Percentiles rank a stretch among this genome's conserved stretches.
Conservation (phyloP, 2,113 vertebrate genomes). For the Silurus asotus region DNA sequence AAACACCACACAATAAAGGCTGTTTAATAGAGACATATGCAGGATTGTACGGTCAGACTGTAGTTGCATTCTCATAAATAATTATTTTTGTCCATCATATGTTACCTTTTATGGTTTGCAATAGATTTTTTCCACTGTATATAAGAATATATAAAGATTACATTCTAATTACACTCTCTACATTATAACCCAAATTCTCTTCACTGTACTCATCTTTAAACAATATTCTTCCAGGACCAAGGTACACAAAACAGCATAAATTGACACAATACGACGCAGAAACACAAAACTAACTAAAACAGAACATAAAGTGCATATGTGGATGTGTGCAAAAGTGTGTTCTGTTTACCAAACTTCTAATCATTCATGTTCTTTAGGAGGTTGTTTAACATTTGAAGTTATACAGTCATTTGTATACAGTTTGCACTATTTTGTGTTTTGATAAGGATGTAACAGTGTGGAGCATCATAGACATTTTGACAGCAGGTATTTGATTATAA, state of each 20-base stretch:
- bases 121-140: background rate
- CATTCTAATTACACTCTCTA: too few species aligned
- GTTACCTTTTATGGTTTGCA: background rate
- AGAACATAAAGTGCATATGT: too few species aligned
- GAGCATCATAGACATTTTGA: background rate
- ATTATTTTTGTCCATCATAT: background rate
- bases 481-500: background rate
- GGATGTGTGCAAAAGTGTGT: too few species aligned
- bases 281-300: background rate
- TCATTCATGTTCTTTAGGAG: background rate
- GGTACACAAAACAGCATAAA: too few species aligned
- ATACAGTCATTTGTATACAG: background rate
- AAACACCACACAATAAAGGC: background rate
- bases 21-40: background rate
- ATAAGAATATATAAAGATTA: too few species aligned
- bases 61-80: background rate
- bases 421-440: background rate
- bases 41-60: background rate
- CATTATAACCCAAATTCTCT: too few species aligned
- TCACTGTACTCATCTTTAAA: too few species aligned
- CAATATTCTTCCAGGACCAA: too few species aligned
- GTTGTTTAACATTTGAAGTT: background rate
- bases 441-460: background rate
- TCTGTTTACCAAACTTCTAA: too few species aligned
- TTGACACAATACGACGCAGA: too few species aligned